Percentiles rank a stretch among this genome's conserved stretches.
These are phyloP conservation scores for Discoglossus pictus DNA, from an alignment of 2,797 vertebrate genomes.

Conservation along the genomic window DNA sequence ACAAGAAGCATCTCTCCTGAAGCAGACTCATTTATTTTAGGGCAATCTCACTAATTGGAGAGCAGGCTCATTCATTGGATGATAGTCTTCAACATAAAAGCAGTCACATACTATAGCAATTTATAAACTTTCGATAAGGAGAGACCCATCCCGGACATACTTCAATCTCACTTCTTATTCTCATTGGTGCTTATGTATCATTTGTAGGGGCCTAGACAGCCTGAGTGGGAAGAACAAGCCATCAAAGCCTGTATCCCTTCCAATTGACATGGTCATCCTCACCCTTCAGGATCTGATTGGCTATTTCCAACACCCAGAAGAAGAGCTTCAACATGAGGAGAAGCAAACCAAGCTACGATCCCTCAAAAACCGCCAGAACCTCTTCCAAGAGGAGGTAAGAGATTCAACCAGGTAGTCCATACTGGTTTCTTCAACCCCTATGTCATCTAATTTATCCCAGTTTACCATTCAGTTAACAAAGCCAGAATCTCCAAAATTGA, in stretches of 20 bases:
- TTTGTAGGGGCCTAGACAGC: slow-evolving; percentile 80
- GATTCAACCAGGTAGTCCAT: neutral
- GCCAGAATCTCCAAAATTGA: too few species aligned
- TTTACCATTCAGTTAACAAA: too few species aligned
- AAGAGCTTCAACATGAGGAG: slow-evolving; percentile 89
- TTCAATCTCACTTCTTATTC: neutral
- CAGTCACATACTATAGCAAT: too few species aligned
- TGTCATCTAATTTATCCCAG: too few species aligned
- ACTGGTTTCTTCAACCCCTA: neutral
- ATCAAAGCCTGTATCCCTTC: slow-evolving; percentile 69
- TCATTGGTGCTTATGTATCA: neutral
- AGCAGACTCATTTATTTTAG: neutral
- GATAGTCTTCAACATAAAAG: too few species aligned
- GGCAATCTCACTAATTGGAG: neutral
- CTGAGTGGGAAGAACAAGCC: slow-evolving; percentile 82
- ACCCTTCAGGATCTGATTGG: slow-evolving; percentile 90
- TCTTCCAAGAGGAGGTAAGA: slow-evolving; percentile 90
- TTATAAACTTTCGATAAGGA: too few species aligned
- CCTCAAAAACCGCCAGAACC: slow-evolving; percentile 88
- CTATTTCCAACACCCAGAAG: slow-evolving; percentile 88
- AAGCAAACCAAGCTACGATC: slow-evolving; percentile 90
- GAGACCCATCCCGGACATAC: too few species aligned
- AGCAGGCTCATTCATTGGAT: neutral
- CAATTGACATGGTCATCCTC: slow-evolving; percentile 84
- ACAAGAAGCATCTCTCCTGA: too few species aligned